Base-by-base conservation (phyloP, 2,797 vertebrate genomes). In the Orestias chungarensis region DNA sequence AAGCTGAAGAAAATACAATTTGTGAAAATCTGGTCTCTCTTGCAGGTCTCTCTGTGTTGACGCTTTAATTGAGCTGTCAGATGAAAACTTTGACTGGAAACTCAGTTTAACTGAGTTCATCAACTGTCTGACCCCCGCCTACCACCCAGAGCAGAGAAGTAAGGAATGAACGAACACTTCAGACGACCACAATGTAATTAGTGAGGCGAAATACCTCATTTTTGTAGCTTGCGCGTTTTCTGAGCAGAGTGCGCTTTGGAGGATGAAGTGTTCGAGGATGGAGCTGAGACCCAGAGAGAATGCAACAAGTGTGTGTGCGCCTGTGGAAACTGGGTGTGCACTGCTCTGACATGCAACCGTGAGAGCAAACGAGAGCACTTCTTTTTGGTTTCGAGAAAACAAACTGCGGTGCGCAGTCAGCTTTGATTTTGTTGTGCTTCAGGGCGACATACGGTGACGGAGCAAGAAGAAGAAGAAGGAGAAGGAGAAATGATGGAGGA, bases 261-360 rank as follows among this genome's bases (percentile, higher is more conserved):
- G 84, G 97, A 98, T 0, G 96, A 97, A 73, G 95, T 91, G 0
- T 97, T 96, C 0, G 95, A 96, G 59, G 97, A 98, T 0, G 97
- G 97, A 73, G 96, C 97, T 0, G 95, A 97, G 90, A 96, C 96
- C 2, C 95, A 94, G 77, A 95, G 97, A 92, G 96, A 96, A 75
- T 98, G 97, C 74, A 98, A 98, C 87, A 96, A 95, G 76, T 98
- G 97, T 3, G 96, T 98, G 81, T 98, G 97, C 61, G 96, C 97
- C 81, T 98, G 97, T 17, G 97, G 97, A 4, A 98, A 96, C 93
- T 98, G 97, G 97, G 97, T 98, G 70, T 98, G 97, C 94, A 98
- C 97, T 0, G 95, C 96, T 43, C 95, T 98, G 93, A 95, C 93
- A 0, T 98, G 97, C 73, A 93, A 95, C 0, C 96, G 97, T 98